Evolutionary conservation across 2,888 invertebrate species (phyloP).

Genomic region (Aphodius sticticus): DNA sequence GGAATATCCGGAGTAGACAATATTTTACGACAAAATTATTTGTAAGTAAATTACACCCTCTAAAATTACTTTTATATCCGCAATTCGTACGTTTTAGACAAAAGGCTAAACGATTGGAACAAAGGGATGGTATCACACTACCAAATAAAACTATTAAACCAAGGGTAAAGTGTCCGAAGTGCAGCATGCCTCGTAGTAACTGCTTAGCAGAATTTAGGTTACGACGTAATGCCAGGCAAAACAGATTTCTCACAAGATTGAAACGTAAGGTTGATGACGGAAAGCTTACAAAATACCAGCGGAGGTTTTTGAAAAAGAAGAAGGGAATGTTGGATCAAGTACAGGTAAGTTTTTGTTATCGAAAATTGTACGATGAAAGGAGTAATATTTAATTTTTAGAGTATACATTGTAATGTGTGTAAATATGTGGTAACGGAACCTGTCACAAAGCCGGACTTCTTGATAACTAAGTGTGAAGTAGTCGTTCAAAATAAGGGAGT

Average conservation of each 20-base stretch:
- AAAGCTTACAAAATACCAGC: conserved; percentile 43
- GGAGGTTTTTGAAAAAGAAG: conserved; percentile 40
- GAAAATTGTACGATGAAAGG: neutral
- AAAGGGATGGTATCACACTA: conserved; percentile 36
- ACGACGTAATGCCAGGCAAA: conserved; percentile 35
- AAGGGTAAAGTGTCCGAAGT: conserved; percentile 42
- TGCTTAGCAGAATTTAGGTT: conserved; percentile 39
- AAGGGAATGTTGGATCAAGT: conserved; percentile 35
- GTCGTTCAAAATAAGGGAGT: neutral
- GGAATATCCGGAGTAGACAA: conserved; percentile 15
- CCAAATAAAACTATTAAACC: conserved; percentile 38
- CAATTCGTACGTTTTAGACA: conserved; percentile 37
- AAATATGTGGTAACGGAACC: conserved; percentile 9
- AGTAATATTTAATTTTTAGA: conserved; percentile 22
- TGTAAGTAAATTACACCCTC: conserved; percentile 41
- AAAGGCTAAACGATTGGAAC: conserved; percentile 40
- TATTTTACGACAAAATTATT: conserved; percentile 37
- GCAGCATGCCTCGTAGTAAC: conserved; percentile 43
- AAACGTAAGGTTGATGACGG: conserved; percentile 37
- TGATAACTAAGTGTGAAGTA: conserved; percentile 11
- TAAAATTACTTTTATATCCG: neutral
- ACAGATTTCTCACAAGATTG: conserved; percentile 44
- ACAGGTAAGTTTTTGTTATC: conserved; percentile 37
- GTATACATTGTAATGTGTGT: conserved; percentile 30
- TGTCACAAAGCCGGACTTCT: conserved; percentile 15